Evolutionary conservation across 2,113 vertebrate genomes (phyloP).

Genomic region (Choloepus hoffmanni): DNA sequence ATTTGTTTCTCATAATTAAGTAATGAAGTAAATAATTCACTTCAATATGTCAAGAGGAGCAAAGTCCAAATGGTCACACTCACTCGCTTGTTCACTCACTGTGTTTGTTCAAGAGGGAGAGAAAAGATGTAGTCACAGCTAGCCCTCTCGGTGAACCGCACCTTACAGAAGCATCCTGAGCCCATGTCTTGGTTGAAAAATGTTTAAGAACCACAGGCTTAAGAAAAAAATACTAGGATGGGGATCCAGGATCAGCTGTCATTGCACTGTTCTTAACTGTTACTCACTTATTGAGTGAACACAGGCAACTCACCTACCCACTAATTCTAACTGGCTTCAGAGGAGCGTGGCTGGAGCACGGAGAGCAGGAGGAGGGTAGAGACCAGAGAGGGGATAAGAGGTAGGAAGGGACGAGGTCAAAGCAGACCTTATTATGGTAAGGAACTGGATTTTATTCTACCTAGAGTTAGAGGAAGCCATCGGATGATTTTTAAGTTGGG

Average conservation of each 20-base stretch:
- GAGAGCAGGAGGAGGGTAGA: no score
- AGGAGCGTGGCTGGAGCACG: no score
- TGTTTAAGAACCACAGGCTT: background rate
- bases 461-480: no score
- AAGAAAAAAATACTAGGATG: background rate
- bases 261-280: background rate
- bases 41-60: background rate
- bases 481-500: no score
- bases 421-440: no score
- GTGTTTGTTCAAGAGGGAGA: background rate
- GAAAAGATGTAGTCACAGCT: background rate
- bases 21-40: constrained; percentile 4
- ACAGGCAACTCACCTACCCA: background rate
- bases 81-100: background rate
- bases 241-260: background rate
- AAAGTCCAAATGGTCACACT: constrained; percentile 29
- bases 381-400: no score
- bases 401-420: no score
- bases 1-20: constrained; percentile 10
- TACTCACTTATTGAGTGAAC: background rate
- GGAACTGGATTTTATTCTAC: no score
- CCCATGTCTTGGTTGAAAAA: background rate
- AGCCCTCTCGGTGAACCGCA: background rate
- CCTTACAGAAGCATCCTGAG: background rate
- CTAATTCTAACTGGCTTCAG: background rate